phyloP scores from a whole-genome alignment of 2,113 vertebrate species.

The Dendropsophus ebraccatus region DNA sequence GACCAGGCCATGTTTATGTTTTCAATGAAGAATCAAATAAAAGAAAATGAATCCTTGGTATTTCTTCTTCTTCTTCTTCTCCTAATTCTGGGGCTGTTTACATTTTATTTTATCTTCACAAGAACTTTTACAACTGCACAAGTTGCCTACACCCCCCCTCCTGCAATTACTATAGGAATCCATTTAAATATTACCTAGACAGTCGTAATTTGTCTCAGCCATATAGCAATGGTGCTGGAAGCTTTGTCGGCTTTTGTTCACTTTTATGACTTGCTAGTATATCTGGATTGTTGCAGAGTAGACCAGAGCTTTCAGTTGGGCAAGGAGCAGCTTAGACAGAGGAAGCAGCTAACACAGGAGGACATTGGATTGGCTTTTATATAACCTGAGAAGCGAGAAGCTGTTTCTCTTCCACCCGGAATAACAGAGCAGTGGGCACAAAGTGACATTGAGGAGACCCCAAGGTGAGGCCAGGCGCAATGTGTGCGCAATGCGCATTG shows the following conservation, averaged over 20 bases:
- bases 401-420: constrained; percentile 34
- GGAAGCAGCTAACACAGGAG: constrained; percentile 79
- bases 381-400: constrained; percentile 39
- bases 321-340: constrained; percentile 81
- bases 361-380: constrained; percentile 62
- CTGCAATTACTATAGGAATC: constrained; percentile 87
- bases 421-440: constrained; percentile 62
- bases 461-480: constrained; percentile 66
- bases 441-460: constrained; percentile 65
- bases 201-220: constrained; percentile 86
- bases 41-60: constrained; percentile 78
- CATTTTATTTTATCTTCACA: constrained; percentile 77
- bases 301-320: constrained; percentile 89
- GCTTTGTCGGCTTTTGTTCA: constrained; percentile 96
- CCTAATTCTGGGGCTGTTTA: constrained; percentile 79
- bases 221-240: constrained; percentile 84
- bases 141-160: constrained; percentile 74
- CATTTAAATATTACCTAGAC: constrained; percentile 90
- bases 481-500: background rate
- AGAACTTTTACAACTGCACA: constrained; percentile 84
- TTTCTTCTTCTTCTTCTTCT: constrained; percentile 64
- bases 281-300: constrained; percentile 94
- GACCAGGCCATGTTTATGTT: constrained; percentile 80
- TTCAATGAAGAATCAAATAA: constrained; percentile 80
- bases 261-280: constrained; percentile 98